Evolutionary conservation across 2,888 invertebrate genomes (phyloP).

Genomic region (Ormyrus nitidulus): DNA sequence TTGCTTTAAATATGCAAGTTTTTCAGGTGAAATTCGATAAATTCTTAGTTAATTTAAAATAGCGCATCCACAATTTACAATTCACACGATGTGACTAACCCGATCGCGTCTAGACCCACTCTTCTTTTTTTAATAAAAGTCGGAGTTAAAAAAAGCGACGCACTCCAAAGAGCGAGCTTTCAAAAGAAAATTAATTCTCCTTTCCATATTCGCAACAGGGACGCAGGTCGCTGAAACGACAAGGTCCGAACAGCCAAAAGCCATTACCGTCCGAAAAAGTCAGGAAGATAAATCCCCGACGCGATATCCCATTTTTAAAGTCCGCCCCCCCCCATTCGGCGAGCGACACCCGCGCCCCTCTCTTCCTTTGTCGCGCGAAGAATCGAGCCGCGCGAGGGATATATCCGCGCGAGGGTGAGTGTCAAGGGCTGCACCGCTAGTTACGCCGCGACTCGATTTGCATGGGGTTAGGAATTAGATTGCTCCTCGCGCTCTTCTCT

Average conservation of each 20-base stretch:
- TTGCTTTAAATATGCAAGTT: too few relatives aligned
- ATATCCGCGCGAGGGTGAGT: constrained; percentile 57
- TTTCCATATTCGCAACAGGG: too few relatives aligned
- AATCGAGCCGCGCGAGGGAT: constrained; percentile 29
- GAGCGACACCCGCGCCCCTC: constrained; percentile 25
- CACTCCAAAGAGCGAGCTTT: too few relatives aligned
- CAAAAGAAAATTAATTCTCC: too few relatives aligned
- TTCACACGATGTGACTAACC: too few relatives aligned
- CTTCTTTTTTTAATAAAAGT: too few relatives aligned
- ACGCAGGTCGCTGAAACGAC: too few relatives aligned
- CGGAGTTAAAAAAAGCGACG: too few relatives aligned
- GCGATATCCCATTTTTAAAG: background rate
- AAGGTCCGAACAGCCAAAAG: too few relatives aligned
- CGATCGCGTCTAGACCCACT: too few relatives aligned
- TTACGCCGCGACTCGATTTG: constrained; percentile 64
- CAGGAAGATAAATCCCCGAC: background rate
- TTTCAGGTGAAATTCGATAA: background rate
- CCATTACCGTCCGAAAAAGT: too few relatives aligned
- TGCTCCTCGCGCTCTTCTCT: background rate
- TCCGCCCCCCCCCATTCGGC: background rate
- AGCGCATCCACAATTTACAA: too few relatives aligned
- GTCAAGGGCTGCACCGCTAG: constrained; percentile 60
- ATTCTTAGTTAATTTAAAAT: background rate
- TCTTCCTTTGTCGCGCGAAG: constrained; percentile 51
- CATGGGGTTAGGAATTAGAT: constrained; percentile 61